Evolutionary conservation across 2,113 vertebrate species (phyloP), one percentile per base, ranked within the genome.

Genomic region (Neodon shergylaensis): DNA sequence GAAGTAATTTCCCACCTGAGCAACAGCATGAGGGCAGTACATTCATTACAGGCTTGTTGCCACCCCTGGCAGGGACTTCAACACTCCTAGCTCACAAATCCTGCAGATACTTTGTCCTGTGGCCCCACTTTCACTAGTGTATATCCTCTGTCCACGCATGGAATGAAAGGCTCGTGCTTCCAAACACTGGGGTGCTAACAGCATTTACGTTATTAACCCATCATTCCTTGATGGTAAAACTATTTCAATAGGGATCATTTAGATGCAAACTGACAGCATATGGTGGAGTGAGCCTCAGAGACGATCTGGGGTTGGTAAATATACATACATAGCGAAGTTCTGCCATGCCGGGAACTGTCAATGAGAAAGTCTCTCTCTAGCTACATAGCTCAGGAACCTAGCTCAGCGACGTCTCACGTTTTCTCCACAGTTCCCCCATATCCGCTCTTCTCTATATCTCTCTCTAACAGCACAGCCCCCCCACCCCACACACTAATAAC

Each of bases 1-100:
- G 92, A 94, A 92, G 68, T 72, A 83, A 96, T 87, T 14, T 0
- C 70, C 89, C 63, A 96, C 77, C 31, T 49, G 83, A 84, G 88
- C 65, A 93, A 84, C 52, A 65, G 58, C 39, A 24, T 52, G n/a
- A 94, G 68, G 93, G 88, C 74, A 61, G 58, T 87, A 76, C 89
- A 96, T 84, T 84, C 91, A 96, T 97, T 77, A 90, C 21, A 10
- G 91, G 61, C 63, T 91, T 90, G 86, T 90, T 89, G 66, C 85
- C 36, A n/a, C 52, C 88, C 47, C 78, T 90, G 14, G 54, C 88
- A 26, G 0, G 22, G 11, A 65, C 22, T 19, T 90, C 63, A 84
- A 61, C 7, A 17, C 19, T 33, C 5, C 39, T 70, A 52, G 36
- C 85, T 92, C 79, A 84, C 33, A 93, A 66, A 94, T 3, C 74